phyloP scores from a whole-genome alignment of 2,797 vertebrate species.

The Sebastes trivittatus region DNA sequence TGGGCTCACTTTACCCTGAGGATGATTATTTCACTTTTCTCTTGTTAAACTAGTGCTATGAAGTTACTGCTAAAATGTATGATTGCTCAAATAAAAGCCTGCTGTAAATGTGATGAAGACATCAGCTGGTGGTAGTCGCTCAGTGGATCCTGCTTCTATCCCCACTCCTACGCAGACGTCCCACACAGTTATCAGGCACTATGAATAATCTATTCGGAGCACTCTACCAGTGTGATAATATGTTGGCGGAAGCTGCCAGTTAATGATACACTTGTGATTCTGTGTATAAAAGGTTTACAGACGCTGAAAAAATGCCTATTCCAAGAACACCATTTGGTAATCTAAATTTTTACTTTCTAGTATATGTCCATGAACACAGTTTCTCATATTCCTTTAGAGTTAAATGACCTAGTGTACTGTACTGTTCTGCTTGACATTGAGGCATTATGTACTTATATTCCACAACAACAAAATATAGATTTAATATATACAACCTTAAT shows the following conservation, averaged over 20 bases:
- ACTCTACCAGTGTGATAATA: slow-evolving; percentile 64
- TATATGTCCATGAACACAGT: neutral
- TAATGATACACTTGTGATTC: slow-evolving; percentile 70
- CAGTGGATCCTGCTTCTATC: slow-evolving; percentile 54
- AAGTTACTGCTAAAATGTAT: slow-evolving; percentile 8
- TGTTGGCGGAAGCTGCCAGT: slow-evolving; percentile 63
- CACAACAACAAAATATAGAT: neutral
- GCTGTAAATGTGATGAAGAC: slow-evolving; percentile 60
- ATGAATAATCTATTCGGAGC: slow-evolving; percentile 76
- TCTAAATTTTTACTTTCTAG: slow-evolving; percentile 8
- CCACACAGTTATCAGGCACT: slow-evolving; percentile 73
- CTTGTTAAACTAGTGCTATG: neutral
- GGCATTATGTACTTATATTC: neutral
- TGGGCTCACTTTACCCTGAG: neutral
- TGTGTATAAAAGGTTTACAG: slow-evolving; percentile 52
- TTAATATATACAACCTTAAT: neutral
- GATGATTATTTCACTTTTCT: neutral
- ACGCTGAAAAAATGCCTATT: slow-evolving; percentile 3
- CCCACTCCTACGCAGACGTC: slow-evolving; percentile 70
- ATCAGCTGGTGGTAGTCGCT: slow-evolving; percentile 45
- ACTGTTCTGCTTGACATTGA: neutral
- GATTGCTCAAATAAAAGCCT: slow-evolving; percentile 39
- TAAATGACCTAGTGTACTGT: neutral
- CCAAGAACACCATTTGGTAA: slow-evolving; percentile 16
- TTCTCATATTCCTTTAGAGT: neutral